phyloP scores from a whole-genome alignment of 2,888 invertebrate genomes.

The Orgyia antiqua region DNA sequence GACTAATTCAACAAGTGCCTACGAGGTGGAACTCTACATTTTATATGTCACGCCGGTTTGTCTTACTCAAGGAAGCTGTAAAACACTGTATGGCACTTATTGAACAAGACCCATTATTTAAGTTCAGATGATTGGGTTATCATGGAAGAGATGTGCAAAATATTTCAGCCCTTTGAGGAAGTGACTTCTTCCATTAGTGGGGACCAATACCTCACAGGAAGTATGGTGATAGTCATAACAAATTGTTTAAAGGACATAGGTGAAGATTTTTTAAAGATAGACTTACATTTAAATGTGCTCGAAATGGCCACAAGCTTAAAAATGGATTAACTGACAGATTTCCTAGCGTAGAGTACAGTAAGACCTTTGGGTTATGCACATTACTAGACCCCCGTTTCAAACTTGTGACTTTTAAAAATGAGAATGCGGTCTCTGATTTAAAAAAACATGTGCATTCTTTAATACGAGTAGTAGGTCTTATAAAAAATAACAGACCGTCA shows the following conservation, averaged over 20 bases:
- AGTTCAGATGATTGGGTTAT: slow-evolving; percentile 2
- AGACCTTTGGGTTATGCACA: slow-evolving; percentile 9
- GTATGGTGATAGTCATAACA: slow-evolving; percentile 7
- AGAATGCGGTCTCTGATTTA: slow-evolving; percentile 7
- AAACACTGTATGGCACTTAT: slow-evolving; percentile 7
- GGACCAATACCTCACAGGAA: slow-evolving; percentile 15
- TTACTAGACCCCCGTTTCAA: slow-evolving; percentile 12
- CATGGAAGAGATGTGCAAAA: neutral
- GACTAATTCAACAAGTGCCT: slow-evolving; percentile 1
- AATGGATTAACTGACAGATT: slow-evolving; percentile 7
- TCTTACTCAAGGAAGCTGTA: too few species aligned
- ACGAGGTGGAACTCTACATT: too few species aligned
- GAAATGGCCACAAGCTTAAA: slow-evolving; percentile 1
- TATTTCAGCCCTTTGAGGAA: slow-evolving; percentile 9
- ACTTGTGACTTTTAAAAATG: slow-evolving; percentile 7
- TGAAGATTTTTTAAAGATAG: slow-evolving; percentile 3
- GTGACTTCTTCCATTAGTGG: slow-evolving; percentile 14
- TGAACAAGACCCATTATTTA: slow-evolving; percentile 6
- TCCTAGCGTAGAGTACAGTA: slow-evolving; percentile 2
- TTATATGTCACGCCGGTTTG: too few species aligned
- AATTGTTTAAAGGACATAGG: slow-evolving; percentile 2
- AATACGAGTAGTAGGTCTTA: slow-evolving; percentile 6
- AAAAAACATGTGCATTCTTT: slow-evolving; percentile 7
- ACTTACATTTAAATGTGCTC: slow-evolving; percentile 2
- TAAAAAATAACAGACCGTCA: slow-evolving; percentile 5